Base-by-base conservation (phyloP, 1,140 invertebrate species). In the Helicorthomorpha holstii region DNA sequence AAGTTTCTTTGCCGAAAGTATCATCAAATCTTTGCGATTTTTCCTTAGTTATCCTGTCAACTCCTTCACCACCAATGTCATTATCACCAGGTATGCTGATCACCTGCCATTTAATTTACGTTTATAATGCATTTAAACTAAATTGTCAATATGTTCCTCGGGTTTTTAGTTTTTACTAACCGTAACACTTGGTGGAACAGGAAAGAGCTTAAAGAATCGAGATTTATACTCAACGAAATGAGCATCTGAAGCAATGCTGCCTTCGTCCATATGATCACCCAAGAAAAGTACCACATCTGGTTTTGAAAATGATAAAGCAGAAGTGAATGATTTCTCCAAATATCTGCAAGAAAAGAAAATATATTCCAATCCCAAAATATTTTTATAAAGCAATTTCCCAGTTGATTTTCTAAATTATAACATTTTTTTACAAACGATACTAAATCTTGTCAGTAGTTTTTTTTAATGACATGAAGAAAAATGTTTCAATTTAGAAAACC, bases 201-300 rank as follows among this genome's bases (percentile, higher is more conserved):
- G 56, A 54, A 69, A 68, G 3, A 68, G 59, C 44, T 55, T 44
- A 4, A 57, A 38, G 55, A 70, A 66, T 51, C 69, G 61, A 3
- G 60, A 19, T 14, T 63, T 54, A 46, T 65, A 67, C 34, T 56
- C 55, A 25, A 59, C 48, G 53, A 66, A 92, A 59, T 85, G 75
- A 54, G 74, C 65, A 52, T 73, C 64, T 45, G 70, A 73, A 1
- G 87, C 78, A 52, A 82, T 78, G 52, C 83, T 85, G 0, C 90
- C 90, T 72, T 94, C 90, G 65, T 95, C 89, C 70, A 93, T 82
- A 45, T 93, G 69, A 69, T 96, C 90, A 2, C 92, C 91, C 24
- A 95, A 69, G 68, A 90, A 95, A 46, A 86, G 73, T 49, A 94
- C 72, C n/a, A 87, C 73, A 70, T 93, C 76, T 27, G 90, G 90